These are phyloP conservation scores for Salmo trutta DNA, from an alignment of 2,797 vertebrate genomes.

Conservation along the genomic window DNA sequence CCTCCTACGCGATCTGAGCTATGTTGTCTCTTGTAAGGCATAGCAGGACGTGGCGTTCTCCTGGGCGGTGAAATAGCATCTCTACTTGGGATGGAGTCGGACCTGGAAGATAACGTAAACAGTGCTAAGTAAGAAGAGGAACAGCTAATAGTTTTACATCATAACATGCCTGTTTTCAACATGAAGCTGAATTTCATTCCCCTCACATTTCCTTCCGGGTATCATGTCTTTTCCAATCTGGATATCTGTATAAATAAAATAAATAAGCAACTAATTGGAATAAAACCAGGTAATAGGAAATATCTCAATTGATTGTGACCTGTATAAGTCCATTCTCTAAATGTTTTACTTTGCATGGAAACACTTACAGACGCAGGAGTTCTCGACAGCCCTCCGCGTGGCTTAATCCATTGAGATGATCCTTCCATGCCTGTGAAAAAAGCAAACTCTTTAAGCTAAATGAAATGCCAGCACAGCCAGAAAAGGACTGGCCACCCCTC, in stretches of 20 bases:
- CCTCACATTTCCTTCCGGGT: conserved; percentile 7
- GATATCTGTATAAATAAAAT: conserved; percentile 20
- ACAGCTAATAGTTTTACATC: neutral
- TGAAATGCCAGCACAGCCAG: neutral
- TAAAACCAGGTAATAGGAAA: neutral
- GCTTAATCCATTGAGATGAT: conserved; percentile 43
- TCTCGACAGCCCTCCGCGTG: conserved; percentile 37
- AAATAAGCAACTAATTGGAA: neutral
- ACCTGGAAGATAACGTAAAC: conserved; percentile 13
- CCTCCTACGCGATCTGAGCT: conserved; percentile 32
- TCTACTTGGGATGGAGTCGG: neutral
- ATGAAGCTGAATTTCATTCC: neutral
- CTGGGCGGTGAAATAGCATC: conserved; percentile 27
- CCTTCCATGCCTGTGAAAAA: conserved; percentile 47
- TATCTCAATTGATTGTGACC: neutral
- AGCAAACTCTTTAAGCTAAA: neutral
- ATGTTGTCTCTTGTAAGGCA: conserved; percentile 36
- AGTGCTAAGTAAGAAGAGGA: neutral
- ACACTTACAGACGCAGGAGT: conserved; percentile 35
- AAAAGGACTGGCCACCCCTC: no score
- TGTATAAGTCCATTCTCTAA: neutral
- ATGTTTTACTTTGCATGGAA: neutral
- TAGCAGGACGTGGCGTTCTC: conserved; percentile 21
- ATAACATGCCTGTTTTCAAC: neutral
- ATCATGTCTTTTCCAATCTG: conserved; percentile 22